These are phyloP conservation scores for Apogon hyalosoma DNA, from an alignment of 2,797 vertebrate genomes.

Conservation along the genomic window DNA sequence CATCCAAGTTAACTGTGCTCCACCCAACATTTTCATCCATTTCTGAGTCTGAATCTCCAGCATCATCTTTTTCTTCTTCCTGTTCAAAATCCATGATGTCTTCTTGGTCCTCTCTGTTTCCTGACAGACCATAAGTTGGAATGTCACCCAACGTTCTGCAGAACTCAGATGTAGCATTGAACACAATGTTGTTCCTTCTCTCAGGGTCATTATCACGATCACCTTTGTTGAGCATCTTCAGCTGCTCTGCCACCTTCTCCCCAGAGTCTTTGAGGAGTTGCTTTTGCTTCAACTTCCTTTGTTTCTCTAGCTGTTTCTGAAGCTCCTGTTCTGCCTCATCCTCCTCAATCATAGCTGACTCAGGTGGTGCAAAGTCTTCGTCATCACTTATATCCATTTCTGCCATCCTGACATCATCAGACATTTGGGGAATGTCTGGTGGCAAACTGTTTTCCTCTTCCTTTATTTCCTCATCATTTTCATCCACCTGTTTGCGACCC, in stretches of 20 bases:
- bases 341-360: constrained; percentile 85
- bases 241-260: constrained; percentile 87
- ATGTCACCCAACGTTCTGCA: constrained; percentile 94
- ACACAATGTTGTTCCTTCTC: constrained; percentile 89
- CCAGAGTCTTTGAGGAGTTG: constrained; percentile 89
- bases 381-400: constrained; percentile 95
- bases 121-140: constrained; percentile 92
- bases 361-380: constrained; percentile 67
- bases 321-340: constrained; percentile 92
- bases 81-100: constrained; percentile 95
- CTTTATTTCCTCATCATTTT: constrained; percentile 31
- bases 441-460: constrained; percentile 22
- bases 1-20: constrained; percentile 93
- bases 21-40: constrained; percentile 92
- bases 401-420: constrained; percentile 88
- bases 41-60: constrained; percentile 86
- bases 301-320: constrained; percentile 94
- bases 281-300: constrained; percentile 87
- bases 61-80: constrained; percentile 87
- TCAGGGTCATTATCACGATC: constrained; percentile 84
- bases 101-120: constrained; percentile 93
- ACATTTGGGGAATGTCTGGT: constrained; percentile 60
- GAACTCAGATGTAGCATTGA: constrained; percentile 94
- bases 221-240: constrained; percentile 69
- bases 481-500: constrained; percentile 50